phyloP scores from a whole-genome alignment of 2,797 vertebrate species.

The Poecilia picta region DNA sequence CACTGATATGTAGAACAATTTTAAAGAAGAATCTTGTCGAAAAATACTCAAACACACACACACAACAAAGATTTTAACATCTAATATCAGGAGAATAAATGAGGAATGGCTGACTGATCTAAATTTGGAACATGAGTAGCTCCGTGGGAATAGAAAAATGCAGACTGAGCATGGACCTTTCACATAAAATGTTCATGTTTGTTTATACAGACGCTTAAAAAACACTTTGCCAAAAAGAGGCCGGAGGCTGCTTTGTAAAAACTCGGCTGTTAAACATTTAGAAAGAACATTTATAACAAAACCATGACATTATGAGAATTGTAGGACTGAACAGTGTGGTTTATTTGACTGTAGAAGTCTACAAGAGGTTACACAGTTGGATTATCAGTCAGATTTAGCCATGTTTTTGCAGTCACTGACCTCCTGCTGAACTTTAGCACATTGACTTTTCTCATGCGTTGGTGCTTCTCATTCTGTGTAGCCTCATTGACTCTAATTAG shows the following conservation, averaged over 20 bases:
- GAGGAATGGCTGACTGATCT: not conserved
- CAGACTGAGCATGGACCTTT: not conserved
- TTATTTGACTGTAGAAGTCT: not conserved
- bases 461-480: constrained; percentile 18
- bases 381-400: constrained; percentile 1
- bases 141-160: not conserved
- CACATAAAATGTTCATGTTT: not conserved
- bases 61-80: not conserved
- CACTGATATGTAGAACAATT: not conserved
- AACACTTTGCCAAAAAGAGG: not conserved
- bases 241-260: not conserved
- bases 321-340: not conserved
- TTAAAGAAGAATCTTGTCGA: not conserved
- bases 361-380: not conserved
- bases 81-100: constrained; percentile 17
- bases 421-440: constrained; percentile 45
- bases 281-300: too few species aligned
- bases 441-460: constrained; percentile 55
- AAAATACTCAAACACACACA: not conserved
- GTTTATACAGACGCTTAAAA: not conserved
- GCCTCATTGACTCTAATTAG: constrained; percentile 68
- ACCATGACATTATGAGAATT: not conserved
- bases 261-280: not conserved
- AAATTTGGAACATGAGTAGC: not conserved
- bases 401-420: constrained; percentile 32